A percentile compares a stretch with the other conserved stretches of the same genome.
Conservation (phyloP, 2,888 invertebrate species). For the Conus canariensis region DNA sequence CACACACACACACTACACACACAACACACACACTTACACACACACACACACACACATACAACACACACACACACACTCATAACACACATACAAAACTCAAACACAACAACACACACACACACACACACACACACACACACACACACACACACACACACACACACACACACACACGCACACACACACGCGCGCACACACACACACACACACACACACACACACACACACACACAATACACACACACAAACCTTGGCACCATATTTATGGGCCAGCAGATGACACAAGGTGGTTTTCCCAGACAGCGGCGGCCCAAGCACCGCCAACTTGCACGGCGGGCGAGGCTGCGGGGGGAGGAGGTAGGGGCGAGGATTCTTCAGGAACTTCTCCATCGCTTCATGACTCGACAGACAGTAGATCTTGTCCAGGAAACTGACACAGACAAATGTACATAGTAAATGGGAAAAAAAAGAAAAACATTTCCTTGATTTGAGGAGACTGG, state of each 20-base stretch:
- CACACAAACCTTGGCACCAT: slow-evolving; percentile 73
- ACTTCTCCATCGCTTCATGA: slow-evolving; percentile 75
- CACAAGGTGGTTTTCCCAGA: slow-evolving; percentile 77
- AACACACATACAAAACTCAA: too few species aligned
- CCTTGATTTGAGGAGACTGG: background rate
- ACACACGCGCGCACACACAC: background rate
- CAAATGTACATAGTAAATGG: background rate
- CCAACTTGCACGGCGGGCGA: slow-evolving; percentile 76
- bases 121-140: background rate
- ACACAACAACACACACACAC: background rate
- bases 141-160: background rate
- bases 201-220: background rate
- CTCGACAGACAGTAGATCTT: slow-evolving; percentile 78
- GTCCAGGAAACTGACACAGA: slow-evolving; percentile 75
- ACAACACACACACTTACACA: too few species aligned
- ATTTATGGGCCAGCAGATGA: slow-evolving; percentile 74
- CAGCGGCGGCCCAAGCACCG: slow-evolving; percentile 74
- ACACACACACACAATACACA: background rate
- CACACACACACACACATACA: too few species aligned
- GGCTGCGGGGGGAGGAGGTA: slow-evolving; percentile 77
- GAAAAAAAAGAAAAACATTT: background rate
- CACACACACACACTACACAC: too few species aligned
- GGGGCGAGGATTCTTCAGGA: slow-evolving; percentile 78
- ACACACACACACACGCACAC: background rate
- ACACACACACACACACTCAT: too few species aligned